These are phyloP conservation scores for Pangasius larnaudii DNA, from an alignment of 2,797 vertebrate species.

Conservation along the genomic window DNA sequence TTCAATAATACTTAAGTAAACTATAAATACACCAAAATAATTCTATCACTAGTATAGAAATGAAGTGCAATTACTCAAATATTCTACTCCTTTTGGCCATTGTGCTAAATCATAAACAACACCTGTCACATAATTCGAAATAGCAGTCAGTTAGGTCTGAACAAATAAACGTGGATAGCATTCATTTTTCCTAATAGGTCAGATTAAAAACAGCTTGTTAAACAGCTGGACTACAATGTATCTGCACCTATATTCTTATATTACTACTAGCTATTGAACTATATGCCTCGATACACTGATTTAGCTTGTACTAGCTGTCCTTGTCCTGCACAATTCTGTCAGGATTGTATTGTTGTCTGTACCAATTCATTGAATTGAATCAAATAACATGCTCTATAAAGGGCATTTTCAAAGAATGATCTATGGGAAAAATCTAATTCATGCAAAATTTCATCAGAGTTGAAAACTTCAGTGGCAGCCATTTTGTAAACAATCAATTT, in stretches of 20 bases:
- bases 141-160: no score
- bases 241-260: background rate
- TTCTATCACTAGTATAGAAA: background rate
- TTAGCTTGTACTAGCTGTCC: background rate
- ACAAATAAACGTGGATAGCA: background rate
- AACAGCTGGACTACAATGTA: background rate
- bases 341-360: background rate
- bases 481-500: background rate
- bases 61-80: background rate
- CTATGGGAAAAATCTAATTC: background rate
- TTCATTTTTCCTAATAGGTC: background rate
- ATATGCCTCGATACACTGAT: background rate
- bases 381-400: background rate
- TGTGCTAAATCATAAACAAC: background rate
- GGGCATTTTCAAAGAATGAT: background rate
- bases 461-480: background rate
- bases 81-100: no score
- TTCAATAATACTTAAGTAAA: background rate
- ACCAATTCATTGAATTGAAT: background rate
- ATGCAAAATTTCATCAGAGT: background rate
- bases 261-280: background rate
- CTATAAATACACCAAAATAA: background rate
- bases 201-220: background rate
- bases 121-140: background rate
- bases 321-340: background rate